phyloP scores from a whole-genome alignment of 1,140 invertebrate species.

The Tetramorium alpestre region DNA sequence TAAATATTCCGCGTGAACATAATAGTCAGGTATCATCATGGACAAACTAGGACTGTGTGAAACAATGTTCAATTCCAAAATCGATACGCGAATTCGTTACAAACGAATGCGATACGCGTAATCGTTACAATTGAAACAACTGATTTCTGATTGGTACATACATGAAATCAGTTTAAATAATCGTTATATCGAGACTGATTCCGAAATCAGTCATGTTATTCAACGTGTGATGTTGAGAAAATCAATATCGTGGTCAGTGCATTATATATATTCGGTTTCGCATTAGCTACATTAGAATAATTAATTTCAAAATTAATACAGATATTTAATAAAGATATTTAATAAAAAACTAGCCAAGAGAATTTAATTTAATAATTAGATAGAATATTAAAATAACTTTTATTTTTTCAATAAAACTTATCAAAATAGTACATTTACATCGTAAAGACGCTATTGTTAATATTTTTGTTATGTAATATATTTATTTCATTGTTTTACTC shows the following conservation, averaged over 20 bases:
- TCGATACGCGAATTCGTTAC: not conserved
- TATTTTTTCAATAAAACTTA: not conserved
- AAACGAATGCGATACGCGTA: not conserved
- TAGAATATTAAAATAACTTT: not conserved
- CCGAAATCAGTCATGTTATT: slow-evolving; percentile 2
- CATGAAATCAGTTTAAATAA: not conserved
- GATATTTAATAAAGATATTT: not conserved
- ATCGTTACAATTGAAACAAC: not conserved
- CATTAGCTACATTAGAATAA: not conserved
- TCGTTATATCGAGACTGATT: not conserved
- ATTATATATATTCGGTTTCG: not conserved
- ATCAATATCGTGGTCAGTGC: not conserved
- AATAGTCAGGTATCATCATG: not conserved
- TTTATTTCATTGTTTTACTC: not conserved
- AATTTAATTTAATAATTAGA: not conserved
- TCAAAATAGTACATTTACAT: not conserved
- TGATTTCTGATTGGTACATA: not conserved
- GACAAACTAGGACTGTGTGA: not conserved
- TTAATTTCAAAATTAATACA: not conserved
- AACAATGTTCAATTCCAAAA: slow-evolving; percentile 23
- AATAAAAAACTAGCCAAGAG: not conserved
- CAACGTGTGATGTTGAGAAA: not conserved
- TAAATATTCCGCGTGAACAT: slow-evolving; percentile 36
- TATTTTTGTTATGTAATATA: not conserved
- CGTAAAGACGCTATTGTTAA: not conserved